Base-by-base conservation (phyloP, 2,113 vertebrate genomes). In the Lontra canadensis region DNA sequence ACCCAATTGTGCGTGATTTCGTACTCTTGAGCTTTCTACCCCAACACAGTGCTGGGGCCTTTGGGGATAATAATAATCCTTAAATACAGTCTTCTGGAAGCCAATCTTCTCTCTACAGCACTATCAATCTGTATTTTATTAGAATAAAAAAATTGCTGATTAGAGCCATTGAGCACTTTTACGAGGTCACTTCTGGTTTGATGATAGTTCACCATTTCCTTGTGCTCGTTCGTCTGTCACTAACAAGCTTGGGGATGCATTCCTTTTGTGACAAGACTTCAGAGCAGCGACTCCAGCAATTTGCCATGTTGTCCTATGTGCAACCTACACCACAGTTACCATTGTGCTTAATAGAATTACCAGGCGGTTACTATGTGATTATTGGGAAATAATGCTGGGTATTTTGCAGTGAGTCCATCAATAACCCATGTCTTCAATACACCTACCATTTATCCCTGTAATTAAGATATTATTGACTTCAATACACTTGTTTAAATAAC, bases 321-420 rank as follows among this genome's bases (percentile, higher is more conserved):
- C 88, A 69, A 2, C 42, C 74, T 55, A n/a, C 67, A n/a, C 26
- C 10, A 2, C 73, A 15, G 79, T 42, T 44, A 69, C 44, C 83
- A 42, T 9, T 47, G 42, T 94, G 73, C 39, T 47, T 21, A 71
- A 42, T 25, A 65, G 82, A 73, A 74, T 61, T 29, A 11, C 57
- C 47, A 79, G 74, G 87, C 83, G 0, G 83, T 78, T 92, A 81
- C 95, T 84, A 34, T 84, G 88, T 97, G 96, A 95, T 96, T 96
- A 85, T 20, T 85, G 90, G 71, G 83, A 97, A 95, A 52, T 73
- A 96, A 97, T 80, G 36, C 12, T 44, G 61, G 94, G 36, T 93
- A 39, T 85, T 83, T 88, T 61, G 52, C 85, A 67, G 63, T 39
- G 25, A 95, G 34, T 26, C 95, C 69, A 6, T 96, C 96, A 92